Evolutionary conservation across 2,113 vertebrate species (phyloP).

Genomic region (Collichthys lucidus): DNA sequence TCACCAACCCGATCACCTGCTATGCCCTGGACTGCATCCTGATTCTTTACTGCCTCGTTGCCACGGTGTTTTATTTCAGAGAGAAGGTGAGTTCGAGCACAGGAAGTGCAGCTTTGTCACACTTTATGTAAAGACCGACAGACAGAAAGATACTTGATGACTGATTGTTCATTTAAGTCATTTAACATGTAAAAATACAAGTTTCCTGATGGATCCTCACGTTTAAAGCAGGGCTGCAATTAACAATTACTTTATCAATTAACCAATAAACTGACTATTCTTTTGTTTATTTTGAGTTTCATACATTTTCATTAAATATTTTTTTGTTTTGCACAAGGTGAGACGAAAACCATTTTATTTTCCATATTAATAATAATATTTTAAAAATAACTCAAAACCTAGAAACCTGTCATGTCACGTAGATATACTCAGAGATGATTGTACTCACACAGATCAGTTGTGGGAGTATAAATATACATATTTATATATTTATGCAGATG

Average conservation of each 20-base stretch:
- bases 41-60: conserved; percentile 87
- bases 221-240: not conserved
- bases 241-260: not conserved
- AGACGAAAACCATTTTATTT: too few species aligned
- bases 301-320: not conserved
- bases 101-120: not conserved
- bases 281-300: not conserved
- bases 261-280: too few species aligned
- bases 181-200: not conserved
- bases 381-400: too few species aligned
- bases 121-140: not conserved
- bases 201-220: not conserved
- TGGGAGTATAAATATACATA: too few species aligned
- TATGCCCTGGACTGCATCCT: conserved; percentile 92
- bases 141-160: not conserved
- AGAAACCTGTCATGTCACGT: too few species aligned
- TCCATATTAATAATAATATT: too few species aligned
- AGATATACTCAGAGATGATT: too few species aligned
- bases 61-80: conserved; percentile 90
- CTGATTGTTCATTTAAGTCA: not conserved
- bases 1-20: conserved; percentile 87
- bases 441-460: too few species aligned
- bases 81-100: conserved; percentile 85
- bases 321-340: too few species aligned
- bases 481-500: too few species aligned